A percentile compares a stretch with the other conserved stretches of the same genome.
phyloP scores from a whole-genome alignment of 1,140 invertebrate genomes.

The Yoshiicerus persimilis region DNA sequence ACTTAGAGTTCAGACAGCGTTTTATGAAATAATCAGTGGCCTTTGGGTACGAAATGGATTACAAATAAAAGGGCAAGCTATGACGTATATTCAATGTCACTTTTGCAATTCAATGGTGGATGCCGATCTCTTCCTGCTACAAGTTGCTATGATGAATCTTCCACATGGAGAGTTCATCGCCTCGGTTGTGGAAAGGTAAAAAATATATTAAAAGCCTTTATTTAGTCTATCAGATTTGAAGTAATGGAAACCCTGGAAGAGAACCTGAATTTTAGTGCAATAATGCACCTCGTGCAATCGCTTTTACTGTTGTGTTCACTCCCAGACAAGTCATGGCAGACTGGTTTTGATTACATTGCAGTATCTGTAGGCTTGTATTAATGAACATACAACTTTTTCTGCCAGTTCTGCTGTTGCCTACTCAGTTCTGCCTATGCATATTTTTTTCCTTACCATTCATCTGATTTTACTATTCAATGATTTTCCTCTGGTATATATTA shows the following conservation, averaged over 20 bases:
- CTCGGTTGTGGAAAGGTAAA: slow-evolving; percentile 83
- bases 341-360: neutral
- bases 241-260: neutral
- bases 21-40: slow-evolving; percentile 90
- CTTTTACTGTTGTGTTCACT: neutral
- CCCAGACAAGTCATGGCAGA: neutral
- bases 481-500: no score
- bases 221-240: neutral
- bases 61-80: slow-evolving; percentile 68
- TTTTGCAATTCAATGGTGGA: slow-evolving; percentile 79
- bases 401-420: neutral
- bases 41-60: slow-evolving; percentile 95
- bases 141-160: slow-evolving; percentile 87
- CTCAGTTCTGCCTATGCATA: neutral
- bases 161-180: slow-evolving; percentile 81
- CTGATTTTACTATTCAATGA: neutral
- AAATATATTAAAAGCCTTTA: slow-evolving; percentile 33
- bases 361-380: neutral
- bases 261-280: slow-evolving; percentile 3
- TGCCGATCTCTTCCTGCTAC: slow-evolving; percentile 89
- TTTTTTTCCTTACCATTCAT: neutral
- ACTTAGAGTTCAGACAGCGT: slow-evolving; percentile 87
- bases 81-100: slow-evolving; percentile 98
- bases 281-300: neutral
- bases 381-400: neutral